Evolutionary conservation across 2,113 vertebrate species (phyloP), one percentile per base, ranked within the genome.

Genomic region (Abramis brama): DNA sequence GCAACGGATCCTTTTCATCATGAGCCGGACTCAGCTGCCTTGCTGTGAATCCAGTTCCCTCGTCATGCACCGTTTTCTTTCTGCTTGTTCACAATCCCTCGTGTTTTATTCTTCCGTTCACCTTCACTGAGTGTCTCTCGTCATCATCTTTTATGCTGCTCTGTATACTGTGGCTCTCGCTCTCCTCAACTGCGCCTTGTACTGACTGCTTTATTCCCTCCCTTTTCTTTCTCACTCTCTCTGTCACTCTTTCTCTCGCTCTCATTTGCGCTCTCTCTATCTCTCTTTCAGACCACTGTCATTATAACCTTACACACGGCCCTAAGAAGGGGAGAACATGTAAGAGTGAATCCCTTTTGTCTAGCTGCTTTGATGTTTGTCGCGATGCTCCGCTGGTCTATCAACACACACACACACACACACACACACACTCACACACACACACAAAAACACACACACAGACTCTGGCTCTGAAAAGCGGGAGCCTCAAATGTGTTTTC

Each of bases 401-500:
- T 85, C 78, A 60, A 81, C 70, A 76, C 86, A 86, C 85, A 74
- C 85, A 85, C 87, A 70, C 83, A 39, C 36, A 39, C 36, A 39
- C 36, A 39, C 36, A 39, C 60, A 80, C 57, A 85, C 89, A 88
- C 81, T 85, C 82, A 86, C 82, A 85, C 84, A 79, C 39, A 55
- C 27, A 27, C 27, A 27, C 27, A 27, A 1, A 27, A 1, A 27
- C 27, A 27, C 27, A 27, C 79, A 27, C 50, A 21, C 17, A 4
- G 33, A 4, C 33, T 33, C 33, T 33, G 30, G 59, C 70, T 85
- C 36, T 88, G 83, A 86, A 91, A 92, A 89, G 90, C 43, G n/a
- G 13, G 64, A 76, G 89, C 59, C 80, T 91, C 89, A 86, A 89
- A 91, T 91, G 88, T 91, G 87, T 91, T 92, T 92, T 92, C 87